Evolutionary conservation across 1,140 invertebrate genomes (phyloP), one percentile per base, ranked within the genome.

Genomic region (Gonatopus flavifemur): DNA sequence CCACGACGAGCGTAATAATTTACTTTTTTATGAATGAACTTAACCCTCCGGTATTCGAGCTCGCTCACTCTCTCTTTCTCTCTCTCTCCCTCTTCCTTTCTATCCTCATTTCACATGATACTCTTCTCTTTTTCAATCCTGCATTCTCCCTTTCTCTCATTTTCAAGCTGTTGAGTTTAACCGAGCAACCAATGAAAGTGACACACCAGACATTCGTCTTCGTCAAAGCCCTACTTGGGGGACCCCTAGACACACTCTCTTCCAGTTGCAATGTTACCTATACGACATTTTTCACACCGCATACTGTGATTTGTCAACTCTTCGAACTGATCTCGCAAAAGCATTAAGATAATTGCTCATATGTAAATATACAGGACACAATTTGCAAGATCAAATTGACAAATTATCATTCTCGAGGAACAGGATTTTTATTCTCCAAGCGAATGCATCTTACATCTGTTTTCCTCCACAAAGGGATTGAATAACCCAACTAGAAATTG

Each of bases 1-100:
- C 33, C 59, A 52, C 24, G 35, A 37, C 45, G 31, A 49, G 25
- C 41, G 53, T 61, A 59, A 61, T 61, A 61, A 61, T 61, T 61
- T 59, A 52, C 57, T 56, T 61, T 61, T 61, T 61, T 61, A 61
- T 61, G 57, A 61, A 61, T 61, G 59, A 61, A 61, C 59, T 59
- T 59, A 32, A 49, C 22, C 22, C 37, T 48, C 31, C 30, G 21
- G 28, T 44, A 28, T 22, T 8, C 19, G 25, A 28, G 6, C 12
- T 7, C 30, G 21, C 19, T 54, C 20, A 21, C 35, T 15, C 16
- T 16, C 33, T 32, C 19, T 13, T 24, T 20, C 39, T 46, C 28
- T 43, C 20, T 39, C 18, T 43, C 28, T 20, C 25, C 22, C 10
- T 9, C 10, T 9, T 19, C 18, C 2, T 21, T 35, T 36, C 20